Percentiles rank a stretch among this genome's conserved stretches.
Conservation (phyloP, 2,797 vertebrate genomes). For the Triplophysa bombifrons region DNA sequence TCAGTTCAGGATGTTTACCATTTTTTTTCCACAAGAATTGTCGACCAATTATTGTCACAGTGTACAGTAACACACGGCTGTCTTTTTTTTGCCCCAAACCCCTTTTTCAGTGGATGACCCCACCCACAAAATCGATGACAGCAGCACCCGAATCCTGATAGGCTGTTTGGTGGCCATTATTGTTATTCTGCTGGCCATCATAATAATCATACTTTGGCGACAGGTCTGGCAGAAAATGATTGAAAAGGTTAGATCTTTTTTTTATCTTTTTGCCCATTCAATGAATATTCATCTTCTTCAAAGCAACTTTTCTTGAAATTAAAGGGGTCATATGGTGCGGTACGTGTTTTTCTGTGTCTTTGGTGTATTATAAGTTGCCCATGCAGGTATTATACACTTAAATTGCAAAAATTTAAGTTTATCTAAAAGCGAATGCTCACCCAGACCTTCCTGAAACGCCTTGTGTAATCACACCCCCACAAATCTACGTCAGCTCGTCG, state of each 20-base stretch:
- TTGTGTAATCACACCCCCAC: too few species aligned
- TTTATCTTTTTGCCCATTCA: not conserved
- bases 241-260: conserved; percentile 84
- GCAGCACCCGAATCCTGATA: conserved; percentile 92
- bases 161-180: conserved; percentile 97
- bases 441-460: too few species aligned
- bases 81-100: not conserved
- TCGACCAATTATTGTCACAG: too few species aligned
- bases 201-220: conserved; percentile 96
- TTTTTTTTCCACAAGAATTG: not conserved
- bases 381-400: too few species aligned
- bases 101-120: conserved; percentile 79
- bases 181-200: conserved; percentile 90
- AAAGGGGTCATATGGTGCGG: too few species aligned
- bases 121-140: conserved; percentile 93
- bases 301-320: not conserved
- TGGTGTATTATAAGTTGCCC: too few species aligned
- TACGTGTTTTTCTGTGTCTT: too few species aligned
- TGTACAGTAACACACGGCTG: too few species aligned
- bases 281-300: too few species aligned
- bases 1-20: not conserved
- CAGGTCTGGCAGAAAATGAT: conserved; percentile 99
- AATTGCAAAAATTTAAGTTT: too few species aligned
- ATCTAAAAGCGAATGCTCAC: too few species aligned
- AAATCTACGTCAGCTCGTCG: too few species aligned